A percentile compares a stretch with the other conserved stretches of the same genome.
These are phyloP conservation scores for Hylia prasina DNA, from an alignment of 2,113 vertebrate species.

Conservation along the genomic window DNA sequence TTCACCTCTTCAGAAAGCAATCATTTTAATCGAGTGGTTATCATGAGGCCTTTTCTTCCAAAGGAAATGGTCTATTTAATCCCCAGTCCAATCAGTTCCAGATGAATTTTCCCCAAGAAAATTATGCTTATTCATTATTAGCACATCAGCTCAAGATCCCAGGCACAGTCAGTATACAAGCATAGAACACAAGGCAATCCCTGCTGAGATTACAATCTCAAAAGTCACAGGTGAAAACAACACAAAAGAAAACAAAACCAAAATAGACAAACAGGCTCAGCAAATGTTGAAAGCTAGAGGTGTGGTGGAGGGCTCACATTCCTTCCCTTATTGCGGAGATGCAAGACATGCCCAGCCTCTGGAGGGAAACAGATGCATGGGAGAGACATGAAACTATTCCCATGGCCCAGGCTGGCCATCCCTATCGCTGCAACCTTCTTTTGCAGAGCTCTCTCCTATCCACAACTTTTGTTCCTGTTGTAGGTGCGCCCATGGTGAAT, in stretches of 20 bases:
- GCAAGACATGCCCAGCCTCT: not conserved
- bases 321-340: not conserved
- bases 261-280: constrained; percentile 39
- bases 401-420: not conserved
- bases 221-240: not conserved
- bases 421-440: not conserved
- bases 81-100: not conserved
- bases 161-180: not conserved
- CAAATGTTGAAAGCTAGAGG: constrained; percentile 36
- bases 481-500: not conserved
- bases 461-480: not conserved
- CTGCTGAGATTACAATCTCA: constrained; percentile 2
- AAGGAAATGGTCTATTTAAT: not conserved
- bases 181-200: not conserved
- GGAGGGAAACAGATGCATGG: not conserved
- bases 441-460: not conserved
- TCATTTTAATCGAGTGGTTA: not conserved
- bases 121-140: not conserved
- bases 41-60: not conserved
- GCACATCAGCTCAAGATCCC: not conserved
- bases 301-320: constrained; percentile 34
- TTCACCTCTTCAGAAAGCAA: not conserved
- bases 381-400: not conserved
- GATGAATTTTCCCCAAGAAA: not conserved
- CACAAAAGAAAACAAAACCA: not conserved